Base-by-base conservation (phyloP, 2,888 invertebrate species). In the Xestoiulus laeticollis region DNA sequence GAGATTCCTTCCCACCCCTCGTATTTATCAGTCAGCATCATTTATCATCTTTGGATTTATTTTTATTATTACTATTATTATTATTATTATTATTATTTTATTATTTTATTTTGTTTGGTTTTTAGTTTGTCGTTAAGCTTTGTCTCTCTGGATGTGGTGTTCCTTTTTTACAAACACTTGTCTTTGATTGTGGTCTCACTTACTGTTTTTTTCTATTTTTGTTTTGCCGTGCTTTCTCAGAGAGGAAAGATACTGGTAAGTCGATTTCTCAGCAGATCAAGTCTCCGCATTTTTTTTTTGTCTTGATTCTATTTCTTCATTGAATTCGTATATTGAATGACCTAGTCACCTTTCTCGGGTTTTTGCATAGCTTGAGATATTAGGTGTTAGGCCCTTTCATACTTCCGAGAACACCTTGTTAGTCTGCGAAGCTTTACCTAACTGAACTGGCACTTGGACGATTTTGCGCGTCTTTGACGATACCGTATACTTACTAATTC, bases 171-270 rank as follows among this genome's bases (percentile, higher is more conserved):
- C 85, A 85, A 38, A 85, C 44, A 43, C 43, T 85, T 44, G 85
- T 85, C 38, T 26, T 86, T 86, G 48, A 86, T 86, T 53, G 48
- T 53, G 48, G 59, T 86, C 48, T 86, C 86, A 53, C 43, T 86
- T 85, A 68, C 88, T 87, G 90, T 90, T 91, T 90, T 90, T 89
- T 87, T 38, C 38, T 38, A 5, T 89, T 89, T 89, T 88, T 12
- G 84, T 89, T 85, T 85, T 87, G 38, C 83, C 84, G 59, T 85
- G 85, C 85, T 87, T 85, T 83, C 84, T 33, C 85, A 87, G 87
- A 87, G 68, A 87, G 85, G 85, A 87, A 87, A 53, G 87, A 87
- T 85, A 87, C 83, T 87, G 85, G 87, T 87, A 87, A 87, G 87
- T 87, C 78, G 78, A 78, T 30, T 78, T 30, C 78, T 78, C 22